Evolutionary conservation across 2,888 invertebrate genomes (phyloP).

Genomic region (Chymomyza caudatula): DNA sequence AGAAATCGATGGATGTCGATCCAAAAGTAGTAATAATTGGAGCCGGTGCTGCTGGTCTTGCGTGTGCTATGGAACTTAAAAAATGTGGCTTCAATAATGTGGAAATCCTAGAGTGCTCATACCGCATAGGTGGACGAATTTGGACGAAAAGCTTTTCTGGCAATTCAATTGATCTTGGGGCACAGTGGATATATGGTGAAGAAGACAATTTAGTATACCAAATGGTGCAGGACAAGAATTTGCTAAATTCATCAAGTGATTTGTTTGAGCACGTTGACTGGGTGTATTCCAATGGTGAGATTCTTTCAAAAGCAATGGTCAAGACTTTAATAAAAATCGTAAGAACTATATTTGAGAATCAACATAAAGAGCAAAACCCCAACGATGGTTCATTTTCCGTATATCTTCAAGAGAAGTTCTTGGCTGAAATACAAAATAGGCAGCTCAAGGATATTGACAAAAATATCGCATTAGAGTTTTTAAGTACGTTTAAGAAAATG

Average conservation of each 20-base stretch:
- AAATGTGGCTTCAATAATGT: conserved; percentile 77
- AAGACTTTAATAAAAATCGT: conserved; percentile 64
- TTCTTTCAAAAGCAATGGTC: conserved; percentile 61
- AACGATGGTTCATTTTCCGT: conserved; percentile 53
- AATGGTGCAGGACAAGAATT: conserved; percentile 74
- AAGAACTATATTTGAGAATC: conserved; percentile 62
- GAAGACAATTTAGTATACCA: conserved; percentile 81
- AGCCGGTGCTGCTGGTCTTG: conserved; percentile 73
- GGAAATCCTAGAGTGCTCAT: conserved; percentile 81
- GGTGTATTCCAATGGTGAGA: conserved; percentile 70
- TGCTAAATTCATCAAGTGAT: conserved; percentile 31
- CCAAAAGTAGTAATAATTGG: conserved; percentile 69
- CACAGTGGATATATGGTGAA: conserved; percentile 82
- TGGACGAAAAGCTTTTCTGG: conserved; percentile 79
- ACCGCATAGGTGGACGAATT: conserved; percentile 83
- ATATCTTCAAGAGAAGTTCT: conserved; percentile 52
- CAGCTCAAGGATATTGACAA: conserved; percentile 66
- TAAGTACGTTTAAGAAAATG: conserved; percentile 81
- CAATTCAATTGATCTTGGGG: conserved; percentile 83
- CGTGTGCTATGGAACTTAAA: conserved; percentile 72
- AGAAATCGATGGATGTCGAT: conserved; percentile 21
- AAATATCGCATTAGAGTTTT: conserved; percentile 77
- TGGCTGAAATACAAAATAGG: conserved; percentile 24
- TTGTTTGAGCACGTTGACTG: conserved; percentile 41
- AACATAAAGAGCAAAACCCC: conserved; percentile 48